phyloP scores from a whole-genome alignment of 2,797 vertebrate genomes.

The Sebastiscus tertius region DNA sequence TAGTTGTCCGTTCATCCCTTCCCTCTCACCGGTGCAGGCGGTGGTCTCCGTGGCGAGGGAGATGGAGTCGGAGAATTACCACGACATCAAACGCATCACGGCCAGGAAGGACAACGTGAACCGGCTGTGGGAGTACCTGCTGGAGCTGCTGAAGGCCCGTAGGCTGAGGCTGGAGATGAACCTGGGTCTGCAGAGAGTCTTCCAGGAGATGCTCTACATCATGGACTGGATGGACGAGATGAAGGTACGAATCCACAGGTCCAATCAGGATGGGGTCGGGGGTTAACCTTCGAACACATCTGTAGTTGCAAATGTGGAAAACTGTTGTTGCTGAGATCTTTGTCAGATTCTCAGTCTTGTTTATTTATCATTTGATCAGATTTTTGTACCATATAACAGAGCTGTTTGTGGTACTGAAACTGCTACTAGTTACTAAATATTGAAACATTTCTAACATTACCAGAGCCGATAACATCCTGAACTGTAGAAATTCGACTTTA shows the following conservation, averaged over 20 bases:
- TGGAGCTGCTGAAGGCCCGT: conserved; percentile 93
- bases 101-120: conserved; percentile 95
- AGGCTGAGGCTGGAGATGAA: conserved; percentile 92
- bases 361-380: too few species aligned
- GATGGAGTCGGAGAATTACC: conserved; percentile 93
- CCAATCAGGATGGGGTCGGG: background rate
- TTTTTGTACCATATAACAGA: too few species aligned
- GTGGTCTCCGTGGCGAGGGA: conserved; percentile 92
- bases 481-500: background rate
- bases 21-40: conserved; percentile 70
- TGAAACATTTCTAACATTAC: background rate
- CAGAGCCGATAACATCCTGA: background rate
- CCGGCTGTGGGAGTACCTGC: conserved; percentile 96
- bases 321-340: background rate
- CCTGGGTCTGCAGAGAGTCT: conserved; percentile 94
- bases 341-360: background rate
- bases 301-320: background rate
- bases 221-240: conserved; percentile 99
- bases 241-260: conserved; percentile 82
- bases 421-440: background rate
- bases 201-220: conserved; percentile 98
- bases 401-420: background rate
- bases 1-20: background rate
- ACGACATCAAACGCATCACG: conserved; percentile 92
- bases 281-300: background rate